Conservation (phyloP, 2,113 vertebrate genomes). For the Entomyzon cyanotis region DNA sequence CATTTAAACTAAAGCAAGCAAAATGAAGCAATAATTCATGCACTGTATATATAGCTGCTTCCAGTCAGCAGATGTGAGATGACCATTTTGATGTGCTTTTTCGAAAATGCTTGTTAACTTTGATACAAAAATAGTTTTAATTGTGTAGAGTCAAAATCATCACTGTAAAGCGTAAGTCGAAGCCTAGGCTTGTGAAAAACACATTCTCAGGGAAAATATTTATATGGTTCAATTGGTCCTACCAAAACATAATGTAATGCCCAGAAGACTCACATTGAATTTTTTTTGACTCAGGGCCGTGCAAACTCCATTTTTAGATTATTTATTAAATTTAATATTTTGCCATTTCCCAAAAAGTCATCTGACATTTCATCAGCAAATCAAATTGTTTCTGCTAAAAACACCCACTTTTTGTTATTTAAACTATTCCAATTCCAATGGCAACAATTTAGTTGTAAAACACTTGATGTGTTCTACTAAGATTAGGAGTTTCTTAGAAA, state of each 20-base stretch:
- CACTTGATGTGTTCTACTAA: not conserved
- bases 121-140: not conserved
- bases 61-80: not conserved
- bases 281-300: not conserved
- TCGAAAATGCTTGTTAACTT: not conserved
- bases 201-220: not conserved
- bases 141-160: not conserved
- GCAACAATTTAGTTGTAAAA: not conserved
- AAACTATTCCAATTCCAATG: not conserved
- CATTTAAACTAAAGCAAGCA: not conserved
- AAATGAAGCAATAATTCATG: not conserved
- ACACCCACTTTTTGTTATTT: not conserved
- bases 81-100: not conserved
- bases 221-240: not conserved
- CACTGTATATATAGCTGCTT: not conserved
- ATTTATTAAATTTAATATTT: not conserved
- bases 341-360: not conserved
- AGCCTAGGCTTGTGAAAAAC: not conserved
- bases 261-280: not conserved
- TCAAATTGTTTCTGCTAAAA: not conserved
- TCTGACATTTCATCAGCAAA: not conserved
- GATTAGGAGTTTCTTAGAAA: not conserved
- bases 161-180: not conserved
- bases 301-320: not conserved
- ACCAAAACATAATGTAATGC: not conserved